phyloP scores from a whole-genome alignment of 2,888 invertebrate species.

The Agrenia bidenticulata region DNA sequence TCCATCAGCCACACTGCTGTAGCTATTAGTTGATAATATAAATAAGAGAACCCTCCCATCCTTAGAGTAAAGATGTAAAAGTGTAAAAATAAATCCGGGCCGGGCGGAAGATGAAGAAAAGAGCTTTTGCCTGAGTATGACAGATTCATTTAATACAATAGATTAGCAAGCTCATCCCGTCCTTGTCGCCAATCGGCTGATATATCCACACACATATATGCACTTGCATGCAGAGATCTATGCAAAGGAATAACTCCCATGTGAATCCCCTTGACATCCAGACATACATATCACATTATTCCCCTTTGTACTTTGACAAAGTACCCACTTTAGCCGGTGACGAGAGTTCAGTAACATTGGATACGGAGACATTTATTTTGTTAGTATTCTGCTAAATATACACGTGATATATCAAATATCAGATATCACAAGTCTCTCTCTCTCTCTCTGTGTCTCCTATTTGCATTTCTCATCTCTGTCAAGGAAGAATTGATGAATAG shows the following conservation, averaged over 20 bases:
- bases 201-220: no score
- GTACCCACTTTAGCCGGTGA: conserved; percentile 8
- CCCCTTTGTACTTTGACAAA: conserved; percentile 9
- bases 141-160: conserved; percentile 9
- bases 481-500: not conserved
- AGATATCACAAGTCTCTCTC: not conserved
- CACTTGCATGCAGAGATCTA: not conserved
- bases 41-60: no score
- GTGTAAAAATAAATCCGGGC: not conserved
- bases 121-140: not conserved
- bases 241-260: not conserved
- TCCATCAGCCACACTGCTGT: no score
- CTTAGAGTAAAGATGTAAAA: no score
- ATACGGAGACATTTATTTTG: conserved; percentile 1
- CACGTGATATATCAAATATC: not conserved
- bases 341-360: not conserved
- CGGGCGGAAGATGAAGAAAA: not conserved
- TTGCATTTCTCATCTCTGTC: not conserved
- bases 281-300: conserved; percentile 9
- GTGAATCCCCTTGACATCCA: not conserved
- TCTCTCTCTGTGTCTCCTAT: not conserved
- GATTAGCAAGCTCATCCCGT: conserved; percentile 5
- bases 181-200: not conserved
- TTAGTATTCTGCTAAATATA: not conserved
- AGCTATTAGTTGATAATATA: no score